Evolutionary conservation across 2,797 vertebrate genomes (phyloP).

Genomic region (Bufotes viridis): DNA sequence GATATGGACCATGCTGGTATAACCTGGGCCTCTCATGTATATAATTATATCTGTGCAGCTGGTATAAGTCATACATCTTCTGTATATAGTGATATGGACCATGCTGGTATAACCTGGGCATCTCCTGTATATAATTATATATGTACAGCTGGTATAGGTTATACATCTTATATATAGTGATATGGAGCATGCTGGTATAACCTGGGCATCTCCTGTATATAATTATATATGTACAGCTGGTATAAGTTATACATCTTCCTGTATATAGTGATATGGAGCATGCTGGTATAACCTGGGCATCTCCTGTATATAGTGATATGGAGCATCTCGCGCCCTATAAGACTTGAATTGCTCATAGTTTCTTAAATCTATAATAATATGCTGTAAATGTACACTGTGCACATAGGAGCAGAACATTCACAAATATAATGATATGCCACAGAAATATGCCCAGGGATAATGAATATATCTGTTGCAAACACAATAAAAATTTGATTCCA

Average conservation of each 20-base stretch:
- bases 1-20: not conserved
- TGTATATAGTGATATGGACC: not conserved
- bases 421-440: constrained; percentile 23
- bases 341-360: not conserved
- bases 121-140: not conserved
- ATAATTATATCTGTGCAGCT: not conserved
- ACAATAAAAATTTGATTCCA: not conserved
- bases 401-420: constrained; percentile 28
- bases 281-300: not conserved
- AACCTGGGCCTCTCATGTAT: not conserved
- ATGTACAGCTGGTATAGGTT: not conserved
- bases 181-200: not conserved
- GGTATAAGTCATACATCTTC: not conserved
- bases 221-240: not conserved
- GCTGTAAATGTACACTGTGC: constrained; percentile 18
- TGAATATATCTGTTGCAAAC: constrained; percentile 39
- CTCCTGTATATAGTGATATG: not conserved
- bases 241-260: not conserved
- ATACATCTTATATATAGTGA: not conserved
- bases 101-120: not conserved
- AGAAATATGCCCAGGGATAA: constrained; percentile 24
- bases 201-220: not conserved
- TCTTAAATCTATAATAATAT: not conserved
- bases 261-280: not conserved
- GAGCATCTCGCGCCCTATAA: not conserved